phyloP scores from a whole-genome alignment of 2,113 vertebrate species.

The Triplophysa rosa region DNA sequence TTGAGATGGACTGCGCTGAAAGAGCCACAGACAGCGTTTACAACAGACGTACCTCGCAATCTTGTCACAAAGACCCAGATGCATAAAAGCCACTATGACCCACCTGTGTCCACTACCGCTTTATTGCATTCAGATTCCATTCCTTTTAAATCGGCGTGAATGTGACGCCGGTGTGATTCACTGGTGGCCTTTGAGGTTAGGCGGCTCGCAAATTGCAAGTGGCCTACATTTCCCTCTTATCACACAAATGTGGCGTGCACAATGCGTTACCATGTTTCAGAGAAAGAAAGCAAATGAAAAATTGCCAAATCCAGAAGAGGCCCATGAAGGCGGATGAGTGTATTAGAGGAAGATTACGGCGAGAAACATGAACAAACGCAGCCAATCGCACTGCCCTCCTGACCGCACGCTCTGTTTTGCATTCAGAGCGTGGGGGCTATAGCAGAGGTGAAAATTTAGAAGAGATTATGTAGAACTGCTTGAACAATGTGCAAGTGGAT shows the following conservation, averaged over 20 bases:
- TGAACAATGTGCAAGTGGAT: not conserved
- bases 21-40: not conserved
- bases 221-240: constrained; percentile 16
- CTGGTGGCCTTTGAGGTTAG: not conserved
- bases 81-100: not conserved
- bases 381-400: not conserved
- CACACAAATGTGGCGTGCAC: not conserved
- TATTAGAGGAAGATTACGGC: constrained; percentile 36
- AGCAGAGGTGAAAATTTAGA: constrained; percentile 16
- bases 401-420: not conserved
- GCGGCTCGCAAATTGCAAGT: constrained; percentile 5
- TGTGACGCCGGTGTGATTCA: not conserved
- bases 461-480: constrained; percentile 20
- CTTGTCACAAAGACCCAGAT: constrained; percentile 12
- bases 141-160: not conserved
- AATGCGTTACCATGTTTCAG: constrained; percentile 4
- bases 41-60: not conserved
- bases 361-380: not conserved
- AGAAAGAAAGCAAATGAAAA: constrained; percentile 7
- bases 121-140: constrained; percentile 5
- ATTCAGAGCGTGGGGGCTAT: not conserved
- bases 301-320: not conserved
- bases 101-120: constrained; percentile 20
- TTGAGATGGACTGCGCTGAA: not conserved
- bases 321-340: constrained; percentile 37